Percentiles rank a stretch among this genome's conserved stretches.
These are phyloP conservation scores for Sapayoa aenigma DNA, from an alignment of 2,113 vertebrate species.

Conservation along the genomic window DNA sequence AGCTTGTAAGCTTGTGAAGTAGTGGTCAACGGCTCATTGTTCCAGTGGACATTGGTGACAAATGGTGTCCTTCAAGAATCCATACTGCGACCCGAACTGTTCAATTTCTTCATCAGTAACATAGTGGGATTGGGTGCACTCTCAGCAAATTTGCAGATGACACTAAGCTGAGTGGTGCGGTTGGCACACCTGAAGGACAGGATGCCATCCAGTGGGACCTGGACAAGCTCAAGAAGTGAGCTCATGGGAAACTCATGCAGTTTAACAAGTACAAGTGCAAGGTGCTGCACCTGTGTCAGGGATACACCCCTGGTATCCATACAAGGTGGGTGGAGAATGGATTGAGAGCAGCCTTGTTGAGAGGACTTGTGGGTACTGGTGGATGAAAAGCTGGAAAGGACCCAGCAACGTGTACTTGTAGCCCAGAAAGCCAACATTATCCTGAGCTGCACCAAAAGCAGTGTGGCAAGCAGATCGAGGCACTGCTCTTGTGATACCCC, in stretches of 20 bases:
- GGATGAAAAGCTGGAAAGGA: neutral
- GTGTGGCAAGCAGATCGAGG: rapidly evolving
- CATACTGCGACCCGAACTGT: neutral
- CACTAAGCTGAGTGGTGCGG: neutral
- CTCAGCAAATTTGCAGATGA: neutral
- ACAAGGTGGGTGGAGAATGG: neutral
- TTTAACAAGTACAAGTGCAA: neutral
- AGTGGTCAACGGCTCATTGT: neutral
- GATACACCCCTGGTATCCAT: neutral
- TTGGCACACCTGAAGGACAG: neutral
- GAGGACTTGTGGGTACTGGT: neutral
- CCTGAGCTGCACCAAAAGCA: neutral
- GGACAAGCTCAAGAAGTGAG: neutral
- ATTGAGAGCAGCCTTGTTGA: rapidly evolving
- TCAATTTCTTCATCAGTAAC: neutral
- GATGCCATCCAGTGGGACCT: neutral
- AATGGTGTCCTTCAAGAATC: neutral
- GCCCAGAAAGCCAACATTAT: neutral
- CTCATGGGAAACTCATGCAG: neutral
- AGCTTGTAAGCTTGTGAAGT: neutral
- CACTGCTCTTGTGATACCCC: neutral
- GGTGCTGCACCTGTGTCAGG: neutral
- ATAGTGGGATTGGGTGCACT: rapidly evolving
- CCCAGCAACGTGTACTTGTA: neutral
- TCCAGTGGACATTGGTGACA: neutral